Percentiles rank a stretch among this genome's conserved stretches.
Conservation (phyloP, 2,888 invertebrate genomes). For the Tetrapedia diversipes region DNA sequence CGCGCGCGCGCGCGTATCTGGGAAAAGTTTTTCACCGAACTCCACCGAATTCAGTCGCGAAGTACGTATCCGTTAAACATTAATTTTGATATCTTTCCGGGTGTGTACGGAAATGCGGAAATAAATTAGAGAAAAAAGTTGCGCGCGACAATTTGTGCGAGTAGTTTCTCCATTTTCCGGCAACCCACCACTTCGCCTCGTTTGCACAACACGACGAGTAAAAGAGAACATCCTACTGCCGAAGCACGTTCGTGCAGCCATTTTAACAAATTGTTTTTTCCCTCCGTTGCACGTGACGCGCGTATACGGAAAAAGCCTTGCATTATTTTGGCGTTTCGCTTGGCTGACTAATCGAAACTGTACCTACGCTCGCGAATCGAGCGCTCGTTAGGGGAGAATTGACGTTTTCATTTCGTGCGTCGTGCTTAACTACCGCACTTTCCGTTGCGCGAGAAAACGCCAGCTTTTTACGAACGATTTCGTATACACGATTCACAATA, state of each 20-base stretch:
- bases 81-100: conserved; percentile 55
- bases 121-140: conserved; percentile 61
- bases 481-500: no score
- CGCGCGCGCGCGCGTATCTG: background rate
- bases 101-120: conserved; percentile 9
- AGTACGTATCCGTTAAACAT: conserved; percentile 44
- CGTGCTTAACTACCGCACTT: no score
- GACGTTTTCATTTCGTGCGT: no score
- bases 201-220: conserved; percentile 45
- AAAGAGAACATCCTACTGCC: conserved; percentile 37
- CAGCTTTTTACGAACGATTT: no score
- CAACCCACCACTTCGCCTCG: conserved; percentile 22
- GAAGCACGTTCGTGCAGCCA: conserved; percentile 33
- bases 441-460: no score
- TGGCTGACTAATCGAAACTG: conserved; percentile 18
- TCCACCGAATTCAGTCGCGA: conserved; percentile 5
- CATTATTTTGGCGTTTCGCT: conserved; percentile 8
- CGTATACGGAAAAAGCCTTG: background rate
- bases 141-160: conserved; percentile 52
- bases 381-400: no score
- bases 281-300: conserved; percentile 1
- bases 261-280: conserved; percentile 65
- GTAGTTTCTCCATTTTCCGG: conserved; percentile 50
- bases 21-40: conserved; percentile 14
- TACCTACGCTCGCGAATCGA: conserved; percentile 16